Evolutionary conservation across 2,888 invertebrate genomes (phyloP).

Genomic region (Caenorhabditis uteleia): DNA sequence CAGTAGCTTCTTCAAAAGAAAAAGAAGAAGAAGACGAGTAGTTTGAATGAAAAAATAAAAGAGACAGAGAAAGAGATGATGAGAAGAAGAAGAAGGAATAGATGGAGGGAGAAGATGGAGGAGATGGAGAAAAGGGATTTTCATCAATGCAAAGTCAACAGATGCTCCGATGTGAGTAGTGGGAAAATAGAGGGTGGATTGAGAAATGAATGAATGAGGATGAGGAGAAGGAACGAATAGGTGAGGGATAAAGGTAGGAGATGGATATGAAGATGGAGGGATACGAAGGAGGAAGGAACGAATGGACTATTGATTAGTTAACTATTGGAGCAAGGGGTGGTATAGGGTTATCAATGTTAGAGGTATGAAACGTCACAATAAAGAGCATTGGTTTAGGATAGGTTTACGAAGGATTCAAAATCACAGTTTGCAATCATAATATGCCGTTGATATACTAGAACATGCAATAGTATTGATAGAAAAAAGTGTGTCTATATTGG

Average conservation of each 20-base stretch:
- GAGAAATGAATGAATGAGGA: slow-evolving; percentile 1
- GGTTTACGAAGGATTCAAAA: too few relatives aligned
- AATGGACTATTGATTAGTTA: too few relatives aligned
- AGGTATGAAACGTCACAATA: too few relatives aligned
- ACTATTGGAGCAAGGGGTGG: background rate
- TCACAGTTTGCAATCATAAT: too few relatives aligned
- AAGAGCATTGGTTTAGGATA: too few relatives aligned
- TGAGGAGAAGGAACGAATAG: slow-evolving; percentile 2
- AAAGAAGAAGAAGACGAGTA: background rate
- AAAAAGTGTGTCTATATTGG: too few relatives aligned
- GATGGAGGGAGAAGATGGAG: slow-evolving; percentile 1
- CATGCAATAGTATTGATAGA: too few relatives aligned
- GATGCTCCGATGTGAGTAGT: slow-evolving; percentile 9
- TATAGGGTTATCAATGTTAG: background rate
- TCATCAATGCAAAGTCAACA: slow-evolving; percentile 39
- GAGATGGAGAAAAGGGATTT: slow-evolving; percentile 10
- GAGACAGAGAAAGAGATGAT: slow-evolving; percentile 15
- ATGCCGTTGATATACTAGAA: too few relatives aligned
- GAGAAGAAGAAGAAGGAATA: slow-evolving; percentile 11
- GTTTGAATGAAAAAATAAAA: slow-evolving; percentile 3
- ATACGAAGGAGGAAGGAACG: slow-evolving; percentile 1
- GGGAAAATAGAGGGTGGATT: background rate
- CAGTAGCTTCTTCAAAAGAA: too few relatives aligned
- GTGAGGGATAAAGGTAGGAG: background rate
- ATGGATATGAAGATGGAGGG: background rate